phyloP scores from a whole-genome alignment of 2,888 invertebrate genomes.

The Cephus pulcher region DNA sequence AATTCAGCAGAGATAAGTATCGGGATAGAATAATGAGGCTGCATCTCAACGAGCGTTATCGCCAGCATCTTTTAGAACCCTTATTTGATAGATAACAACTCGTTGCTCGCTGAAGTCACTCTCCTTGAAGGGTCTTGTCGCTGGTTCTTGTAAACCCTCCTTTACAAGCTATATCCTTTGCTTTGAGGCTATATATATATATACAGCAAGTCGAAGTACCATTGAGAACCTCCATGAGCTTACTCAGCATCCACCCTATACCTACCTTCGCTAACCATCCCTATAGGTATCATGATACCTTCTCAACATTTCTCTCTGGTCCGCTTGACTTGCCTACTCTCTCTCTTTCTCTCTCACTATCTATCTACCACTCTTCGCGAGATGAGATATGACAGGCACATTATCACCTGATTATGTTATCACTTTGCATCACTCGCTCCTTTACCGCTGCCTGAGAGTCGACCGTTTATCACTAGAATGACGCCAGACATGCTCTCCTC shows the following conservation, averaged over 20 bases:
- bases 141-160: constrained; percentile 23
- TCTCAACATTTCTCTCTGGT: constrained; percentile 5
- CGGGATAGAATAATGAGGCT: constrained; percentile 45
- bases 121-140: constrained; percentile 45
- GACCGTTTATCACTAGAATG: constrained; percentile 48
- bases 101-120: constrained; percentile 30
- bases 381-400: constrained; percentile 57
- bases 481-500: neutral
- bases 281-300: neutral
- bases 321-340: constrained; percentile 14
- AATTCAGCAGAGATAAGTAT: constrained; percentile 45
- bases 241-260: neutral
- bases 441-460: constrained; percentile 47
- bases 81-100: constrained; percentile 47
- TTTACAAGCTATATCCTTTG: constrained; percentile 10
- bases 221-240: constrained; percentile 29
- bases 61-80: constrained; percentile 30
- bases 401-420: constrained; percentile 64
- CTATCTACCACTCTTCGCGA: constrained; percentile 1
- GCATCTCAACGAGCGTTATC: constrained; percentile 47
- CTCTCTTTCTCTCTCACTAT: constrained; percentile 22
- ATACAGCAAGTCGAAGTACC: constrained; percentile 33
- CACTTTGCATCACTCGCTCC: constrained; percentile 60
- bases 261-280: constrained; percentile 13
- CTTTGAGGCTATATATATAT: constrained; percentile 16